A percentile compares a stretch with the other conserved stretches of the same genome.
phyloP scores from a whole-genome alignment of 2,113 vertebrate species.

The Clarias magur region DNA sequence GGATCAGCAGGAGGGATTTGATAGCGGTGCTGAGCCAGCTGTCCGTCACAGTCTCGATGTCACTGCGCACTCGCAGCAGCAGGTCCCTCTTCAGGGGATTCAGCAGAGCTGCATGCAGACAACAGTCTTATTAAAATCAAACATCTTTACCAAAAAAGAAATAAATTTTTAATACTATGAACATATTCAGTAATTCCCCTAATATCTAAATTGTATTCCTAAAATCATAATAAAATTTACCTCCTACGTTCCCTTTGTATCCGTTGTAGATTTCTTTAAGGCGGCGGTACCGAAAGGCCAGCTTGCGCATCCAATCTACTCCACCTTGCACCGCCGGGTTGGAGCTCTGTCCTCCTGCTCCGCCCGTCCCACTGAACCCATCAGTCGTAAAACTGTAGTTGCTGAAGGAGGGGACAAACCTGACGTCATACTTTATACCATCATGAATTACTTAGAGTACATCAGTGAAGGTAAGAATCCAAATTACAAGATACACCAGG shows the following conservation, averaged over 20 bases:
- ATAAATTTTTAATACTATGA: no score
- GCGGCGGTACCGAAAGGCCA: conserved; percentile 95
- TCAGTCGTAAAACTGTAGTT: conserved; percentile 94
- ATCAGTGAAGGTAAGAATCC: background rate
- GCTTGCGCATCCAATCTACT: conserved; percentile 97
- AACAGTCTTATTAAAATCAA: background rate
- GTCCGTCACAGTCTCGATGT: conserved; percentile 94
- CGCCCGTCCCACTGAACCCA: conserved; percentile 85
- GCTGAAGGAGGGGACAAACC: conserved; percentile 61
- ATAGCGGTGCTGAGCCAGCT: conserved; percentile 94
- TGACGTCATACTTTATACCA: background rate
- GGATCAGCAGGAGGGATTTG: conserved; percentile 93
- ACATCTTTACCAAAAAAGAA: no score
- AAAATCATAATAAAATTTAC: conserved; percentile 64
- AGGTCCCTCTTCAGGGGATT: conserved; percentile 90
- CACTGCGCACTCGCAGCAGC: conserved; percentile 82
- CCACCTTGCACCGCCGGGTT: conserved; percentile 86
- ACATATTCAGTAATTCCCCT: background rate
- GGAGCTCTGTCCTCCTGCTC: conserved; percentile 75
- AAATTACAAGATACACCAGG: background rate
- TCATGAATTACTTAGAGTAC: background rate
- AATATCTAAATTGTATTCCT: background rate
- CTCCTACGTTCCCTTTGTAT: conserved; percentile 87
- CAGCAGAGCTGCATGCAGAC: conserved; percentile 77
- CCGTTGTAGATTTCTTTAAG: conserved; percentile 94